Conservation (phyloP, 2,113 vertebrate species). For the Aplodontia rufa region DNA sequence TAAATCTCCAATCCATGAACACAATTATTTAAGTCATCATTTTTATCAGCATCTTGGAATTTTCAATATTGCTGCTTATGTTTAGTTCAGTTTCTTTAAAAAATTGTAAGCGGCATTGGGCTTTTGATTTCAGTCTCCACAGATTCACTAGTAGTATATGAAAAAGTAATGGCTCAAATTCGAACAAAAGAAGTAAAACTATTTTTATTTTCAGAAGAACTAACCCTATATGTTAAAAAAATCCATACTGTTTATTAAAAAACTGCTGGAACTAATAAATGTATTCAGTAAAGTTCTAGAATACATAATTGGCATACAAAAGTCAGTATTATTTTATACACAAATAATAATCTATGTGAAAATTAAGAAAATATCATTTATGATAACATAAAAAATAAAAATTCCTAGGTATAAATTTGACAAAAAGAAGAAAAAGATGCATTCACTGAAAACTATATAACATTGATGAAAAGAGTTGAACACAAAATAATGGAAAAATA, state of each 20-base stretch:
- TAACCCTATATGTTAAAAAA: background rate
- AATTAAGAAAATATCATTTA: background rate
- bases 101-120: too few relatives aligned
- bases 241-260: background rate
- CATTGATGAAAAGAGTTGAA: background rate
- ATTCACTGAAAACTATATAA: background rate
- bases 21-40: background rate
- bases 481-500: background rate
- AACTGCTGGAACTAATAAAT: background rate
- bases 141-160: background rate
- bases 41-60: background rate
- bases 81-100: background rate
- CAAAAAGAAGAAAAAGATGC: background rate
- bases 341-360: background rate
- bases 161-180: background rate
- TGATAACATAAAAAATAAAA: background rate
- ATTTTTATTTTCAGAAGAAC: background rate
- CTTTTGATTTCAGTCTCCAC: background rate
- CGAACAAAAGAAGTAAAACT: background rate
- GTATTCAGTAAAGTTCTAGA: background rate
- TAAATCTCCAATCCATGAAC: background rate
- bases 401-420: background rate
- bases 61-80: background rate
- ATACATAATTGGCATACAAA: background rate
- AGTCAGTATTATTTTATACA: background rate